A percentile compares a stretch with the other conserved stretches of the same genome.
Conservation (phyloP, 1,140 invertebrate genomes). For the Drosophila teissieri region DNA sequence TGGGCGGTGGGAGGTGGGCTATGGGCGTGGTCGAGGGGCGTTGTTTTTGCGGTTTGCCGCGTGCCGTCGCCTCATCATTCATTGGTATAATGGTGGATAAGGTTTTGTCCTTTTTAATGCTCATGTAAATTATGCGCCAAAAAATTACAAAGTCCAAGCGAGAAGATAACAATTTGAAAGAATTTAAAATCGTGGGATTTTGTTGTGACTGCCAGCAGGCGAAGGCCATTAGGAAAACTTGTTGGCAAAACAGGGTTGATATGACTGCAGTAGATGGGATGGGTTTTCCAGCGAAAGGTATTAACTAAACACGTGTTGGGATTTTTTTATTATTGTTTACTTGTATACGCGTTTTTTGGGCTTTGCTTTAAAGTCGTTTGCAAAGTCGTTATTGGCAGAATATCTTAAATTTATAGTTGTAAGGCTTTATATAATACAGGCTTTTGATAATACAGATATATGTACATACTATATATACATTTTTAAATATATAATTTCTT, state of each 20-base stretch:
- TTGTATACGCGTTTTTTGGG: not conserved
- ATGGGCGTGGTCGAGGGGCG: constrained; percentile 13
- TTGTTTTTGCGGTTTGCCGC: constrained; percentile 43
- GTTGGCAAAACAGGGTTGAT: constrained; percentile 17
- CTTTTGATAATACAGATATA: not conserved
- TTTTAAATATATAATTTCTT: no score
- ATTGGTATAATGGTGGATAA: constrained; percentile 4
- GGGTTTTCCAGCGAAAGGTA: constrained; percentile 17
- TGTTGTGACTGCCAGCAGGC: constrained; percentile 37
- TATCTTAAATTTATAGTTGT: not conserved
- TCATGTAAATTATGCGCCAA: constrained; percentile 50
- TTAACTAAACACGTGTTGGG: constrained; percentile 36
- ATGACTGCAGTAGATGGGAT: not conserved
- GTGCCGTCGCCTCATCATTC: constrained; percentile 46
- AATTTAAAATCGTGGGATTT: constrained; percentile 50
- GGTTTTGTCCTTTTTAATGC: constrained; percentile 23
- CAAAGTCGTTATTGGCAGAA: not conserved
- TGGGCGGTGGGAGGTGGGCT: not conserved
- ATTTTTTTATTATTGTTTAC: constrained; percentile 9
- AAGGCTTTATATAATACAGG: not conserved
- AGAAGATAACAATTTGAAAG: constrained; percentile 45
- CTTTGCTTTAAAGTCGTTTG: constrained; percentile 12
- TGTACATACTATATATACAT: no score
- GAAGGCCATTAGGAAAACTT: constrained; percentile 29
- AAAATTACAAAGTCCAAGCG: constrained; percentile 41